A percentile compares a stretch with the other conserved stretches of the same genome.
These are phyloP conservation scores for Salvator merianae DNA, from an alignment of 2,113 vertebrate genomes.

Conservation along the genomic window DNA sequence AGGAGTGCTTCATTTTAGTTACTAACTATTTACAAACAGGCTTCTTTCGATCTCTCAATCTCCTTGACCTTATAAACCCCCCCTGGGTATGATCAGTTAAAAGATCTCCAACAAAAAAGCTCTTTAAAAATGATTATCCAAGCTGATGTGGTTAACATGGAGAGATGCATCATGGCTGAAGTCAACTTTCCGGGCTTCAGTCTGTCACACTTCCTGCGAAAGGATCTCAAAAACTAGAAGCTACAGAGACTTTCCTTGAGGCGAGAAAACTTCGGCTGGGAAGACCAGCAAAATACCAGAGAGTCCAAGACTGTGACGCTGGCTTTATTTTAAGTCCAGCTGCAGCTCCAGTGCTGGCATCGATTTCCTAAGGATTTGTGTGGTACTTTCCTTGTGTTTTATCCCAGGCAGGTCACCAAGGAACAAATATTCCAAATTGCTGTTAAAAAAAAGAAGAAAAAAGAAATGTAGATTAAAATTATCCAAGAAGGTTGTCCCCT, in stretches of 20 bases:
- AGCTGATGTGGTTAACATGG: too few relatives aligned
- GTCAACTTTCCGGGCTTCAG: not conserved
- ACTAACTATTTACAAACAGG: too few relatives aligned
- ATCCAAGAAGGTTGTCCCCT: not conserved
- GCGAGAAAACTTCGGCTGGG: too few relatives aligned
- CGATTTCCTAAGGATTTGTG: constrained; percentile 77
- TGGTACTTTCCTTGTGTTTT: constrained; percentile 78
- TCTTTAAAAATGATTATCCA: too few relatives aligned
- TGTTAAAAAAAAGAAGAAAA: constrained; percentile 60
- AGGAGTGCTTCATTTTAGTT: not conserved
- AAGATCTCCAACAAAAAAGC: not conserved
- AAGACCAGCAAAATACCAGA: not conserved
- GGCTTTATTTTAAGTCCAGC: constrained; percentile 77
- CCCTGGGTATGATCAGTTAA: not conserved
- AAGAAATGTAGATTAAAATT: not conserved
- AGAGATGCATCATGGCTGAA: too few relatives aligned
- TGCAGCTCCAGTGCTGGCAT: constrained; percentile 83
- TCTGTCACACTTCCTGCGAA: not conserved
- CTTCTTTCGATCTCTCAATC: not conserved
- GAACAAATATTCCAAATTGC: constrained; percentile 88
- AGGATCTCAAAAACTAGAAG: not conserved
- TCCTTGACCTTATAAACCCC: not conserved
- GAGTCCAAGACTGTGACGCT: not conserved
- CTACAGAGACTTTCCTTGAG: not conserved
- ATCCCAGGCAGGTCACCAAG: constrained; percentile 92